Evolutionary conservation across 1,140 invertebrate genomes (phyloP).

Genomic region (Meloidogyne exigua): DNA sequence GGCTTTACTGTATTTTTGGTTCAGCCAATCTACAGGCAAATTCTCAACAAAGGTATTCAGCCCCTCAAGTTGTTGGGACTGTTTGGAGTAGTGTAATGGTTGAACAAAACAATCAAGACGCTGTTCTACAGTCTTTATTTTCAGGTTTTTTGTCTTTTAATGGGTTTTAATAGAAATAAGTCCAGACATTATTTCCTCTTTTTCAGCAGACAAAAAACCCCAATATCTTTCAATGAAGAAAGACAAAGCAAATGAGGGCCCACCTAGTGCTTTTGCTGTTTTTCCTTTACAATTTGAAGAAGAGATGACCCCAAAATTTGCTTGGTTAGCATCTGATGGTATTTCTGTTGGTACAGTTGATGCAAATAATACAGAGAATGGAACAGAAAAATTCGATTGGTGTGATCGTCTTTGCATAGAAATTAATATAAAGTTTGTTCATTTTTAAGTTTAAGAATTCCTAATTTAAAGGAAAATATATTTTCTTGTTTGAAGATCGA

Average conservation of each 20-base stretch:
- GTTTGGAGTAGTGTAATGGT: slow-evolving; percentile 38
- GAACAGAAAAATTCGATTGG: slow-evolving; percentile 11
- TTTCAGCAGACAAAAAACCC: slow-evolving; percentile 22
- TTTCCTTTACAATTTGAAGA: slow-evolving; percentile 28
- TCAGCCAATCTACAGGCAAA: slow-evolving; percentile 31
- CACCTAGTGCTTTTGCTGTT: slow-evolving; percentile 31
- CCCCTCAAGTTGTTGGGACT: slow-evolving; percentile 36
- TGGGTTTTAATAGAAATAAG: not conserved
- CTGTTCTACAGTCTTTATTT: slow-evolving; percentile 32
- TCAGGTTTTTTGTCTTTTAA: slow-evolving; percentile 8
- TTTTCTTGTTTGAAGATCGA: no score
- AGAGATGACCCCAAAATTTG: slow-evolving; percentile 24
- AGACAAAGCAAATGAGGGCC: slow-evolving; percentile 9
- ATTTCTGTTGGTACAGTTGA: slow-evolving; percentile 34
- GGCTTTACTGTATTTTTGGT: slow-evolving; percentile 32
- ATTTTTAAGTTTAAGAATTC: not conserved
- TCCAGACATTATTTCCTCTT: not conserved
- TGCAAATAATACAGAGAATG: slow-evolving; percentile 2
- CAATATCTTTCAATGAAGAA: slow-evolving; percentile 31
- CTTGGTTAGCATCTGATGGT: slow-evolving; percentile 39
- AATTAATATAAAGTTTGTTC: slow-evolving; percentile 17
- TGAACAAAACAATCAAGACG: slow-evolving; percentile 30
- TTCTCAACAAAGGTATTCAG: slow-evolving; percentile 4
- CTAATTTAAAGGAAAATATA: no score
- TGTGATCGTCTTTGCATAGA: slow-evolving; percentile 33